Conservation (phyloP, 2,888 invertebrate genomes). For the Lycia hirtaria region DNA sequence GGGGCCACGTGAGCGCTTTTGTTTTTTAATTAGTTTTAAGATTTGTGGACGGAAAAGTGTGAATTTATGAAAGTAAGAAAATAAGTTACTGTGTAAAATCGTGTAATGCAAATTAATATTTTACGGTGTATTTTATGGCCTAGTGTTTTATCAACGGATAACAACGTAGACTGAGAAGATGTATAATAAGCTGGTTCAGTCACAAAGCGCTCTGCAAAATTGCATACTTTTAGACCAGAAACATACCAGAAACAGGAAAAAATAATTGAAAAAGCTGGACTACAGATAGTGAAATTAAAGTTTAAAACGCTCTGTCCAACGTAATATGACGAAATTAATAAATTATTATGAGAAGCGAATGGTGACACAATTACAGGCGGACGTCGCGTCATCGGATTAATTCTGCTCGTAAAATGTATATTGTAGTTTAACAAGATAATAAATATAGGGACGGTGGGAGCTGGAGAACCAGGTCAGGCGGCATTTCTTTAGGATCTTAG, state of each 20-base stretch:
- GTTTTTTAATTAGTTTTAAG: constrained; percentile 41
- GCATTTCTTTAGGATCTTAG: constrained; percentile 5
- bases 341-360: constrained; percentile 63
- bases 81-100: constrained; percentile 17
- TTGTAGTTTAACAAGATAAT: constrained; percentile 47
- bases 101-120: not conserved
- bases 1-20: constrained; percentile 37
- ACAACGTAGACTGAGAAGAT: no score
- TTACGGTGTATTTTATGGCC: no score
- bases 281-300: not conserved
- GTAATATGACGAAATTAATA: constrained; percentile 34
- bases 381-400: constrained; percentile 63
- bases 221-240: no score
- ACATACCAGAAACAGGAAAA: no score
- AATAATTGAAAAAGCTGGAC: no score
- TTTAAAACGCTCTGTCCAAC: not conserved
- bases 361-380: constrained; percentile 64
- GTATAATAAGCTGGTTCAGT: no score
- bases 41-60: constrained; percentile 25
- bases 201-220: no score
- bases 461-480: constrained; percentile 13
- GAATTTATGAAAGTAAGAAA: constrained; percentile 26
- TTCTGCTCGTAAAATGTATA: constrained; percentile 69
- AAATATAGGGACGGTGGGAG: constrained; percentile 19
- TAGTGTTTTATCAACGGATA: no score